Evolutionary conservation across 2,888 invertebrate species (phyloP).

Genomic region (Ethmia dodecea): DNA sequence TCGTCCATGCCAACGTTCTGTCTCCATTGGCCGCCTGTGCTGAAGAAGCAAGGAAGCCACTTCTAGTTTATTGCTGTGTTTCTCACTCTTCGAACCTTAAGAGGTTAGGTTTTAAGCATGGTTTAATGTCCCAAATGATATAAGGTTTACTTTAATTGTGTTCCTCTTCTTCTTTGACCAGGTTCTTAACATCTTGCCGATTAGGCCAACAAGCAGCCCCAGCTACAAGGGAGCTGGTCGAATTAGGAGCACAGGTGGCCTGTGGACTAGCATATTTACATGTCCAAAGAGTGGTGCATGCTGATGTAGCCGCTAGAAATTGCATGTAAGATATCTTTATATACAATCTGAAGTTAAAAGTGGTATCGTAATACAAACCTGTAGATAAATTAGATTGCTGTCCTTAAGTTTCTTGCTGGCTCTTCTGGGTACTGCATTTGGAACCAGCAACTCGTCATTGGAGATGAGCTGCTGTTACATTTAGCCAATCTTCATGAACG

Average conservation of each 20-base stretch:
- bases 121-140: neutral
- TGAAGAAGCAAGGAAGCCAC: constrained; percentile 74
- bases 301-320: constrained; percentile 94
- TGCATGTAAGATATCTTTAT: constrained; percentile 87
- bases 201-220: constrained; percentile 71
- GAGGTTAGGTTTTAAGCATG: constrained; percentile 56
- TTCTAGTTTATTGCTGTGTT: constrained; percentile 84
- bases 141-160: neutral
- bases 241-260: constrained; percentile 90
- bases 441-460: no score
- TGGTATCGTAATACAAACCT: no score
- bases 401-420: no score
- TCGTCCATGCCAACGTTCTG: constrained; percentile 84
- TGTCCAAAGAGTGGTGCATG: constrained; percentile 90
- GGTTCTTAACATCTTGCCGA: constrained; percentile 68
- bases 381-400: no score
- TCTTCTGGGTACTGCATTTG: no score
- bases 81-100: constrained; percentile 84
- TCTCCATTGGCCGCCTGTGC: constrained; percentile 83
- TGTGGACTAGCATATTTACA: constrained; percentile 93
- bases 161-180: constrained; percentile 17
- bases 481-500: no score
- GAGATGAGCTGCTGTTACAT: no score
- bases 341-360: no score
- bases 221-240: constrained; percentile 87